Evolutionary conservation across 2,888 invertebrate species (phyloP).

Genomic region (Isoperla grammatica): DNA sequence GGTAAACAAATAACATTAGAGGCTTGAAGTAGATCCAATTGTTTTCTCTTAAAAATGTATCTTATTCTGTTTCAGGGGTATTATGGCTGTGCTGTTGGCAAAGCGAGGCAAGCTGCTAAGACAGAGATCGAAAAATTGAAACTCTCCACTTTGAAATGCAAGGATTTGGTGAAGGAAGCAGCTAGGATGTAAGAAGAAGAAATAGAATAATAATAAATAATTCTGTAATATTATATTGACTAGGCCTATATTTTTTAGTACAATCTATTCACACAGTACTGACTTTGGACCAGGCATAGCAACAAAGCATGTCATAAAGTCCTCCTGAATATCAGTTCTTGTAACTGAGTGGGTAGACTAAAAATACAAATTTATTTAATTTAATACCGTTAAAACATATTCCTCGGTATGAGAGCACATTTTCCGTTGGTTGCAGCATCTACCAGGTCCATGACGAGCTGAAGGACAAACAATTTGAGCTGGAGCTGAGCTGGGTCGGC

Average conservation of each 20-base stretch:
- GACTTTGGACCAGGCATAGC: too few relatives aligned
- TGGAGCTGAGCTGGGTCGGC: constrained; percentile 93
- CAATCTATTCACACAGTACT: too few relatives aligned
- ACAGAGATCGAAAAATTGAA: constrained; percentile 99
- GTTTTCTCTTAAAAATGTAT: neutral
- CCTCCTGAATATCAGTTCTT: too few relatives aligned
- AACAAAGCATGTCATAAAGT: too few relatives aligned
- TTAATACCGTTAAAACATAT: too few relatives aligned
- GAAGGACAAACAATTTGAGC: constrained; percentile 92
- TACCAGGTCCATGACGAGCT: constrained; percentile 89
- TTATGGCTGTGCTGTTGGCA: constrained; percentile 95
- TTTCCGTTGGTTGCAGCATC: constrained; percentile 53
- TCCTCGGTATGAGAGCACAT: too few relatives aligned
- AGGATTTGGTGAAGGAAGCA: constrained; percentile 87
- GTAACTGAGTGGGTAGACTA: too few relatives aligned
- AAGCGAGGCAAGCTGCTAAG: constrained; percentile 98
- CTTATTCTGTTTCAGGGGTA: constrained; percentile 65
- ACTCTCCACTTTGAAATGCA: constrained; percentile 73
- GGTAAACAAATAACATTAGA: too few relatives aligned
- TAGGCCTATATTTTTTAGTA: too few relatives aligned
- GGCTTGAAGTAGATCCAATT: too few relatives aligned
- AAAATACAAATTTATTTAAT: too few relatives aligned
- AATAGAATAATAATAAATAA: constrained; percentile 27
- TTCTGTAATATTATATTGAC: neutral
- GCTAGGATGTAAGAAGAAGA: constrained; percentile 83